Conservation (phyloP, 2,797 vertebrate species). For the Lindbergichthys nudifrons region DNA sequence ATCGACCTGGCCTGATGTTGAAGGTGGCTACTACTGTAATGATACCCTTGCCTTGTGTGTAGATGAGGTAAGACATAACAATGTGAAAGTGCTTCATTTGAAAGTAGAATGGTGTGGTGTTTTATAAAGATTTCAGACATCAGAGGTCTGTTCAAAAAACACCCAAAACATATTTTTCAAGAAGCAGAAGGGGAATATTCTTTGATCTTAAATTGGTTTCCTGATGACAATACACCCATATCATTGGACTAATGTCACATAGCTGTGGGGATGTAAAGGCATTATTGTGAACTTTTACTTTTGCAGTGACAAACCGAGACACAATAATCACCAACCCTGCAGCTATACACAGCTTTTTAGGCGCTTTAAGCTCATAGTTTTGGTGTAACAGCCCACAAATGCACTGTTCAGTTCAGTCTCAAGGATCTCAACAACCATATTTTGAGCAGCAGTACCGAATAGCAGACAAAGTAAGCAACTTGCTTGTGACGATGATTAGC, state of each 20-base stretch:
- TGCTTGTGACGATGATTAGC: neutral
- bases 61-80: constrained; percentile 49
- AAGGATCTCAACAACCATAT: neutral
- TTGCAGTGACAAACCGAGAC: neutral
- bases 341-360: neutral
- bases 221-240: neutral
- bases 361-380: neutral
- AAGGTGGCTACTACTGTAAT: constrained; percentile 59
- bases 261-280: neutral
- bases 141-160: constrained; percentile 6
- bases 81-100: constrained; percentile 42
- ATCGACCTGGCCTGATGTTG: constrained; percentile 71
- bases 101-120: constrained; percentile 31
- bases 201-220: neutral
- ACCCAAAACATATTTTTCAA: neutral
- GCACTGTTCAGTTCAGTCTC: neutral
- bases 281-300: neutral
- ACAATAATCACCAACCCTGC: neutral
- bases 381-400: neutral
- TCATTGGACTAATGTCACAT: neutral
- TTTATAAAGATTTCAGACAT: constrained; percentile 32
- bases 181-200: neutral
- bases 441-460: neutral
- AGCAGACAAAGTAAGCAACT: neutral
- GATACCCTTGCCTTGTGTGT: constrained; percentile 53